Base-by-base conservation (phyloP, 2,888 invertebrate species). In the Tholera decimalis region DNA sequence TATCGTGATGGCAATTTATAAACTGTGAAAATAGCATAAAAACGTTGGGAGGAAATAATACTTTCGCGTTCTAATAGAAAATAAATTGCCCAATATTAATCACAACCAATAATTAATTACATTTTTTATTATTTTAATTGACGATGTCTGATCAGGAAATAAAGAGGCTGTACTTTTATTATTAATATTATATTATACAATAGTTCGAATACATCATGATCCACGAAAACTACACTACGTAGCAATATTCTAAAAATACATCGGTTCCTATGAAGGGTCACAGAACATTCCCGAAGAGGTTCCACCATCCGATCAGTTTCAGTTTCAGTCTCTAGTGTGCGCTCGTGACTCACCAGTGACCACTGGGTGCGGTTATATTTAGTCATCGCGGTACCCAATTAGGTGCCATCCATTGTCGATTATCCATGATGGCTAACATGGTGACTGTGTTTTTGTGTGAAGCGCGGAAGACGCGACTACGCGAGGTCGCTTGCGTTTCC, bases 391-490 rank as follows among this genome's bases (percentile, higher is more conserved):
- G 61, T 68, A 62, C 66, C 68, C 59, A 65, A 73, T 62, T 70
- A 63, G 47, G 28, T 47, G 26, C 37, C 15, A 70, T 66, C 77
- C 59, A 82, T 83, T 83, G 79, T 66, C 57, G 79, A 83, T 80
- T 77, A 84, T 77, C 83, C 75, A 75, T 76, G 82, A 70, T 78
- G 83, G 83, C 83, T 83, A 79, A 77, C 33, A 58, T 71, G 79
- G 69, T 69, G 67, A 51, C 50, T 60, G 60, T 73, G 85, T 88
- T 89, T 89, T 89, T 88, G 84, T 75, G 7, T 60, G 50, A 53
- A 69, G 71, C 64, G 82, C 91, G 91, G 91, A 91, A 91, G 89
- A 58, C 76, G 77, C 89, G 86, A 90, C 89, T 89, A 65, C 88
- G 43, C 53, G 47, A 75, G 69, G 91, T 68, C 88, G 65, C 55